Percentiles rank a stretch among this genome's conserved stretches.
Conservation (phyloP, 2,113 vertebrate genomes). For the Cyanoramphus novaezelandiae region DNA sequence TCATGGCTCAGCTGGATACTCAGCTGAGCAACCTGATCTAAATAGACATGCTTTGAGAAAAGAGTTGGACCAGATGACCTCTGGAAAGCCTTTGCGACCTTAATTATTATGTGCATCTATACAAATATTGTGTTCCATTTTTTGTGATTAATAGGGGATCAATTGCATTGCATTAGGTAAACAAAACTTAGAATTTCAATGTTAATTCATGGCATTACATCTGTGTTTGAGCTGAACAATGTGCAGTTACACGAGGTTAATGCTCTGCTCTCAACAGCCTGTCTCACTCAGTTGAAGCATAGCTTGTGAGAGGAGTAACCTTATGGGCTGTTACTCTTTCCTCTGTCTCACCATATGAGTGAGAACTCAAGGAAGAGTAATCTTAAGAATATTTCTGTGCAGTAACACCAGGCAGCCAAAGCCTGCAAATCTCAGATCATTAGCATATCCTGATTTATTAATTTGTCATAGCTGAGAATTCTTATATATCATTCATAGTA, state of each 20-base stretch:
- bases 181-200: not conserved
- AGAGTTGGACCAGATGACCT: not conserved
- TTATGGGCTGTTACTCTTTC: not conserved
- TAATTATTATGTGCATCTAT: not conserved
- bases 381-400: not conserved
- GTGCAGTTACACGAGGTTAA: not conserved
- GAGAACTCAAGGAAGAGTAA: not conserved
- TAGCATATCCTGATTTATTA: not conserved
- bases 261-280: not conserved
- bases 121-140: not conserved
- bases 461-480: not conserved
- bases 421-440: not conserved
- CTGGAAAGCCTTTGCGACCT: not conserved
- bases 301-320: not conserved
- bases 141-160: not conserved
- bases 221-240: not conserved
- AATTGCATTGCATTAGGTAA: not conserved
- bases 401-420: not conserved
- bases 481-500: not conserved
- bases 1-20: not conserved
- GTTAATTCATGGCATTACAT: not conserved
- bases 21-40: not conserved
- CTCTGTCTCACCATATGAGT: rapidly evolving
- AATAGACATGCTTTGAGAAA: not conserved
- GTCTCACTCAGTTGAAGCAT: not conserved